Evolutionary conservation across 64 coral and sea anemone genomes (phyloP), one percentile per base, ranked within the genome.

Genomic region (Astreopora myriophthalma): DNA sequence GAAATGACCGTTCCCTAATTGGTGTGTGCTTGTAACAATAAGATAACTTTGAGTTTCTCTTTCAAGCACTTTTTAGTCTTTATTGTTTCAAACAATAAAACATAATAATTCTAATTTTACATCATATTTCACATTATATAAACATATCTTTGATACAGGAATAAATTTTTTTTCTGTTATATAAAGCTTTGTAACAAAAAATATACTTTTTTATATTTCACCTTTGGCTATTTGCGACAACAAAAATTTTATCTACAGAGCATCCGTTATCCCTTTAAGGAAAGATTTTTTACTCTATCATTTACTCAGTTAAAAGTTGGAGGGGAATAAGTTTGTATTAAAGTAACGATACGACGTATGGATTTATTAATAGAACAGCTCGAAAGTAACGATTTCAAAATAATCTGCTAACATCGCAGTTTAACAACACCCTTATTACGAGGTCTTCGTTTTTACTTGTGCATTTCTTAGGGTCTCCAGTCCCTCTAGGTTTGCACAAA

Each of bases 121-220:
- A 38, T 22, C 17, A 73, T 73, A 57, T 80, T 40, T 63, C 34
- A 39, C 57, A 64, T 78, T 23, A 51, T 38, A 65, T 38, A n/a
- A n/a, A 34, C 57, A 83, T 20, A 64, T 64, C 68, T 73, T 35
- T 73, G 34, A 58, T 83, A 83, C 34, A 65, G 61, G 2, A 83
- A 64, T 83, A 64, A 83, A 83, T 64, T 83, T 37, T 39, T n/a
- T 32, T 11, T 78, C 22, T 78, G 24, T 36, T 24, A 13, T 83
- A 64, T 83, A 64, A n/a, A 22, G 58, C 31, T 34, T 33, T 73
- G 33, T 73, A 73, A 83, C 33, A 64, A 64, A 81, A 76, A 57
- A 81, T 58, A 60, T 61, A 55, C 32, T 81, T 38, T n/a, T 83
- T 38, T 25, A 64, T 64, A 83, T 5, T 83, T 65, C 19, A 22